A percentile compares a stretch with the other conserved stretches of the same genome.
Conservation (phyloP, 2,888 invertebrate genomes). For the Clivina fossor region DNA sequence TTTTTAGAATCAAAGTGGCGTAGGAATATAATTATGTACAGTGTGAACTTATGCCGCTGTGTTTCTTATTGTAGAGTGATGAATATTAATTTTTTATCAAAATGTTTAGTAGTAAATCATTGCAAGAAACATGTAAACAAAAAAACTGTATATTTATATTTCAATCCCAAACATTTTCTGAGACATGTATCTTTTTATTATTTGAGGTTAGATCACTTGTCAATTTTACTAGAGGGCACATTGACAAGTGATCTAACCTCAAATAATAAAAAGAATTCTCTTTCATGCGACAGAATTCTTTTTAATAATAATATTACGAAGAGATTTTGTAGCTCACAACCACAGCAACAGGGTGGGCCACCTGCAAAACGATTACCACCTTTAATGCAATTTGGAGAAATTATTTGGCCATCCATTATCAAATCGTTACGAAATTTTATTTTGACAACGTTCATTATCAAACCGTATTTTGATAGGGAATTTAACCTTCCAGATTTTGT, state of each 20-base stretch:
- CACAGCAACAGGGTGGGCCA: constrained; percentile 33
- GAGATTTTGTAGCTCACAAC: constrained; percentile 18
- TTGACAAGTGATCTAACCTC: constrained; percentile 24
- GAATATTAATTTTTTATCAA: constrained; percentile 27
- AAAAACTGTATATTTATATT: neutral
- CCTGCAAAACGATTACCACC: constrained; percentile 57
- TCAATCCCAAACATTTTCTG: too few relatives aligned
- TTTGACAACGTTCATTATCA: constrained; percentile 72
- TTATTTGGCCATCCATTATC: constrained; percentile 78
- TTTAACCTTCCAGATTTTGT: constrained; percentile 72
- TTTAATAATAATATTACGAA: neutral
- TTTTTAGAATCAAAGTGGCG: too few relatives aligned
- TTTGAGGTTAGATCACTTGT: too few relatives aligned
- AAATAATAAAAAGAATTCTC: constrained; percentile 16
- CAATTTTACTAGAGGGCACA: constrained; percentile 6
- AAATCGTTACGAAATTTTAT: constrained; percentile 79
- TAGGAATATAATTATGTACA: too few relatives aligned
- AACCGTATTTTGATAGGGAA: constrained; percentile 75
- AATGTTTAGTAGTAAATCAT: constrained; percentile 13
- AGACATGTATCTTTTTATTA: constrained; percentile 26
- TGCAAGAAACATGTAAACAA: constrained; percentile 5
- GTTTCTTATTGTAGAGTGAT: too few relatives aligned
- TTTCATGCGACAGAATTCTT: constrained; percentile 10
- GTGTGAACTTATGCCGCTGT: too few relatives aligned
- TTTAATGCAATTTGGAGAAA: constrained; percentile 73